Evolutionary conservation across 2,113 vertebrate genomes (phyloP).

Genomic region (Trogon surrucura): DNA sequence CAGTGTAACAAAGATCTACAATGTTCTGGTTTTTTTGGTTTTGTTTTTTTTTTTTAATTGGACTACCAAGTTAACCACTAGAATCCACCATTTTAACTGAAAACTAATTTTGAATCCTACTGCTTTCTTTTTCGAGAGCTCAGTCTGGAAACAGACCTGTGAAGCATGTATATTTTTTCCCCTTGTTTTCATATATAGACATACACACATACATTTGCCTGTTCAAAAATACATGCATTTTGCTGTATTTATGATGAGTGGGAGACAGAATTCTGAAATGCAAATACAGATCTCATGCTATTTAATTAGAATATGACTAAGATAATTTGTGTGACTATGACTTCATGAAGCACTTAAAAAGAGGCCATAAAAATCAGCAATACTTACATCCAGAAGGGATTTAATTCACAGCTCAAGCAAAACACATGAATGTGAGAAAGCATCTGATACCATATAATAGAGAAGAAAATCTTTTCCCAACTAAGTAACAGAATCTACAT

Average conservation of each 20-base stretch:
- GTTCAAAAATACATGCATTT: constrained; percentile 28
- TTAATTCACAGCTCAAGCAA: constrained; percentile 41
- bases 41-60: not conserved
- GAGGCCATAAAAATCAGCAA: not conserved
- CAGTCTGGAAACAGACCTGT: not conserved
- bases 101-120: not conserved
- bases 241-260: constrained; percentile 30
- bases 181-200: constrained; percentile 2
- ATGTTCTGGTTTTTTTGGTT: too few relatives aligned
- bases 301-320: constrained; percentile 52
- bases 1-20: not conserved
- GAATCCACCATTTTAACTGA: not conserved
- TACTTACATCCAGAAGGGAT: constrained; percentile 1
- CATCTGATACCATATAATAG: not conserved
- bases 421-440: constrained; percentile 10
- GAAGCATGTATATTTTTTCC: constrained; percentile 17
- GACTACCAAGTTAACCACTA: not conserved
- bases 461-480: not conserved
- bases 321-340: constrained; percentile 35
- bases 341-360: constrained; percentile 23
- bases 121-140: constrained; percentile 9
- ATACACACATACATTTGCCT: constrained; percentile 11
- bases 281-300: constrained; percentile 12
- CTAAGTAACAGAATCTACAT: not conserved
- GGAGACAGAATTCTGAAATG: constrained; percentile 33